These are phyloP conservation scores for Etia nguti DNA, from an alignment of 2,113 vertebrate species.

Conservation along the genomic window DNA sequence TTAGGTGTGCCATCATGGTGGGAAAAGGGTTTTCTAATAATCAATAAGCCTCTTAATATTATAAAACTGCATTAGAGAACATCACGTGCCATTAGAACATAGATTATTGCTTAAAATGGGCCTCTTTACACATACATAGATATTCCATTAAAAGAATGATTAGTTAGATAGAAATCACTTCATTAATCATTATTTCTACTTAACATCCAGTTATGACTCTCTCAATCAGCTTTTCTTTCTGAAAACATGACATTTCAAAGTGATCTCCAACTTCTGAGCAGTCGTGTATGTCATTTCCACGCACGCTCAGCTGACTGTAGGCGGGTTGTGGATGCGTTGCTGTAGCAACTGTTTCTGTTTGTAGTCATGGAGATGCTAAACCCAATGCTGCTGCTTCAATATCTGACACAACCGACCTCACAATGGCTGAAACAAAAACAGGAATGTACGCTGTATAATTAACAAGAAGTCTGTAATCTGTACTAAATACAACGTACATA, in stretches of 20 bases:
- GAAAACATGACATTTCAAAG: not conserved
- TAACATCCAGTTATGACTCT: not conserved
- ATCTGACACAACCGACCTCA: conserved; percentile 1
- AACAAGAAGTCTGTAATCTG: not conserved
- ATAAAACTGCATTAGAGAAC: not conserved
- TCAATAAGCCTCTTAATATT: not conserved
- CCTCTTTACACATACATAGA: not conserved
- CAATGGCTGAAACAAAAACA: not conserved
- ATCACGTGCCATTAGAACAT: not conserved
- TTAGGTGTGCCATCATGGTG: not conserved
- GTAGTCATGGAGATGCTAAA: not conserved
- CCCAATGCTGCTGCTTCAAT: conserved; percentile 9
- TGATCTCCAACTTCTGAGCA: not conserved
- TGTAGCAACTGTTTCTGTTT: not conserved
- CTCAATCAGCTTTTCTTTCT: not conserved
- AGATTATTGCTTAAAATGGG: not conserved
- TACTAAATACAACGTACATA: not conserved
- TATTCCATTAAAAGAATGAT: not conserved
- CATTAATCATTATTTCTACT: not conserved
- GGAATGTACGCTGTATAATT: not conserved
- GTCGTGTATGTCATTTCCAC: not conserved
- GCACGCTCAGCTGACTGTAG: not conserved
- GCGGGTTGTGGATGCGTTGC: not conserved
- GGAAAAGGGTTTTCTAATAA: not conserved
- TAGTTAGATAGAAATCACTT: not conserved